phyloP scores from a whole-genome alignment of 1,140 invertebrate genomes.

The Samia ricini region DNA sequence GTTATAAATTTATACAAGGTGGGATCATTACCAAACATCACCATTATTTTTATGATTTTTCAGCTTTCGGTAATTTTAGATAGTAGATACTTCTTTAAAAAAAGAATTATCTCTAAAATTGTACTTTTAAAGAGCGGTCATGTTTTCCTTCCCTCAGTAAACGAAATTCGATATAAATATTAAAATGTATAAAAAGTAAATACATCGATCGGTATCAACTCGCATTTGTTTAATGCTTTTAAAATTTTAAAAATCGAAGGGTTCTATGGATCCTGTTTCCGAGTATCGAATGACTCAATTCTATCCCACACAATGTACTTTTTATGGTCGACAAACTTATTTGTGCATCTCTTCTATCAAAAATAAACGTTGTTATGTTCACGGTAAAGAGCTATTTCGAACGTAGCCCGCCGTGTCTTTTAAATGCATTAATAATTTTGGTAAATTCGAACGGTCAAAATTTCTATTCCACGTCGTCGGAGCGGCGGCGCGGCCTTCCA shows the following conservation, averaged over 20 bases:
- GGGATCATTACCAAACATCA: no score
- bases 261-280: slow-evolving; percentile 38
- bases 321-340: slow-evolving; percentile 4
- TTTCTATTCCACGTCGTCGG: slow-evolving; percentile 20
- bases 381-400: background rate
- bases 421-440: background rate
- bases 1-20: background rate
- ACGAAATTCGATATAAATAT: background rate
- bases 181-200: background rate
- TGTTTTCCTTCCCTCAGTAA: background rate
- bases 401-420: background rate
- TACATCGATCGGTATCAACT: background rate
- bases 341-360: background rate
- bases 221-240: slow-evolving; percentile 42
- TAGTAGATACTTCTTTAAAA: background rate
- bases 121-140: background rate
- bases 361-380: background rate
- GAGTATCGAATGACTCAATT: slow-evolving; percentile 44
- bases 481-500: no score
- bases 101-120: background rate
- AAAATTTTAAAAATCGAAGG: slow-evolving; percentile 41
- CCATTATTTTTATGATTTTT: background rate
- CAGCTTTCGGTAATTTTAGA: background rate
- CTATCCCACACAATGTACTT: slow-evolving; percentile 24
- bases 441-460: background rate